phyloP scores from a whole-genome alignment of 2,888 invertebrate genomes.

The Erebia ligea region DNA sequence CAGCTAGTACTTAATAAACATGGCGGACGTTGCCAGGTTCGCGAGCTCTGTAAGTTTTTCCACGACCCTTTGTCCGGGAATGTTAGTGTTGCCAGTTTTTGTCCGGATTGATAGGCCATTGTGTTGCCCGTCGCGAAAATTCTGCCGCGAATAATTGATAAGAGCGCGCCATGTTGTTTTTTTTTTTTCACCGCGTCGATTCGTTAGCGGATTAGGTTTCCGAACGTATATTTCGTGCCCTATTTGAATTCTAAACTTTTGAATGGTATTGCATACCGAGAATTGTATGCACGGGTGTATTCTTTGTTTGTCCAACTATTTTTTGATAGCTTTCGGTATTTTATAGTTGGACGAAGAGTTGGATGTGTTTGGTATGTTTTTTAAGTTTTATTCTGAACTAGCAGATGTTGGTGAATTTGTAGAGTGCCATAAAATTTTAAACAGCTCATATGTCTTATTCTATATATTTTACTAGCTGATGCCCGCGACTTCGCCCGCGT shows the following conservation, averaged over 20 bases:
- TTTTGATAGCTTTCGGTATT: constrained; percentile 28
- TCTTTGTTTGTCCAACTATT: constrained; percentile 33
- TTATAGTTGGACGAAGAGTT: constrained; percentile 15
- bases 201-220: constrained; percentile 62
- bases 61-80: constrained; percentile 59
- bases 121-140: constrained; percentile 73
- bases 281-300: constrained; percentile 3
- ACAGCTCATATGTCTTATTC: neutral
- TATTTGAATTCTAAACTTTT: constrained; percentile 15
- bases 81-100: constrained; percentile 72
- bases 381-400: neutral
- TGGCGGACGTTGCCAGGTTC: constrained; percentile 39
- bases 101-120: constrained; percentile 74
- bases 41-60: constrained; percentile 48
- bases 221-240: constrained; percentile 17
- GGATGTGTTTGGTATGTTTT: constrained; percentile 13
- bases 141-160: constrained; percentile 73
- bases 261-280: constrained; percentile 18
- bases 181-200: constrained; percentile 55
- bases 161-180: constrained; percentile 45
- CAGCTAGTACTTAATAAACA: no score
- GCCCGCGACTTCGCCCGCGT: no score
- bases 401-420: neutral
- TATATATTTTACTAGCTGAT: no score
- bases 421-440: neutral